Base-by-base conservation (phyloP, 2,113 vertebrate genomes). In the Chinchilla lanigera region DNA sequence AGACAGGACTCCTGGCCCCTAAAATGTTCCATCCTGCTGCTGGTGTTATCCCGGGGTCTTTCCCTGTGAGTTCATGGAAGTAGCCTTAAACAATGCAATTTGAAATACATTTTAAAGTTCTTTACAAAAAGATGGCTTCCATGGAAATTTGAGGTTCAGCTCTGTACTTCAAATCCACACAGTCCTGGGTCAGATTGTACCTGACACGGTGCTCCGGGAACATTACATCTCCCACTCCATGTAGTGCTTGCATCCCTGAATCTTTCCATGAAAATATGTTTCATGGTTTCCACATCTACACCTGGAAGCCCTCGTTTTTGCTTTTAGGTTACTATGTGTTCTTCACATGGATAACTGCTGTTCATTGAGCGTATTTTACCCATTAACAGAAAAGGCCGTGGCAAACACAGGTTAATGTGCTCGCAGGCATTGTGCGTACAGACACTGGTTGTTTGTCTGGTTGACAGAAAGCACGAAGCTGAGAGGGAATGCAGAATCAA, bases 121-220 rank as follows among this genome's bases (percentile, higher is more conserved):
- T 94, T 91, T 71, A n/a, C 61, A 26, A 71, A 91, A 86, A 96
- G 56, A 73, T 26, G 44, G 50, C 58, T 41, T 86, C 52, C 44
- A 20, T 3, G 41, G 58, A 84, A 95, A 92, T 85, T 38, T 95
- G 73, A 96, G 61, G 60, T 65, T 93, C 63, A 63, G 38, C 35
- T 19, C 54, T 56, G 35, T 67, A 35, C 54, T 67, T 75, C 63
- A 63, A 81, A 56, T 87, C 33, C 52, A 0, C 8, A 7, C 35
- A 87, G 20, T 47, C 67, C 1, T 50, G 9, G 28, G n/a, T 26
- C 44, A 61, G 10, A 24, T 38, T 77, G 30, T 24, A 58, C 35
- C 30, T 81, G 82, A 61, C 56, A 81, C n/a, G 38, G 38, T 14
- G 17, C 10, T 35, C 38, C 0, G 0, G 26, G 30, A 61, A 38